These are phyloP conservation scores for Heterotis niloticus DNA, from an alignment of 2,113 vertebrate species.

Conservation along the genomic window DNA sequence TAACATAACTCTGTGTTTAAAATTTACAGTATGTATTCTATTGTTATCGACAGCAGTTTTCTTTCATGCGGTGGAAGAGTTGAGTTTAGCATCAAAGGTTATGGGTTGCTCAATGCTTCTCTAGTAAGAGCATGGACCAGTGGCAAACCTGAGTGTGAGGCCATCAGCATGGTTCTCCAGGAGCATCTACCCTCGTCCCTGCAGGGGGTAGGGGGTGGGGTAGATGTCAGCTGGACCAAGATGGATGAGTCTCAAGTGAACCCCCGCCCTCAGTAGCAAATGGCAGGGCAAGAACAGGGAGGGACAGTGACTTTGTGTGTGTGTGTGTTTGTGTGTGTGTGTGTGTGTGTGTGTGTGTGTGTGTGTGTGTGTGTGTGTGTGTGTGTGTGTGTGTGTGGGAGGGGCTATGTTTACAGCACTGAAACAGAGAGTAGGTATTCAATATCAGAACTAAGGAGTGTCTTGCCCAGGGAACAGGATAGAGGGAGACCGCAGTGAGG, in stretches of 20 bases:
- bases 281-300: conserved; percentile 86
- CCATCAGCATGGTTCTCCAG: conserved; percentile 69
- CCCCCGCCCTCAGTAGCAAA: conserved; percentile 81
- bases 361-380: conserved; percentile 62
- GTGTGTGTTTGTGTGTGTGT: conserved; percentile 58
- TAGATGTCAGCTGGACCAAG: conserved; percentile 70
- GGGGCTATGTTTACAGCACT: conserved; percentile 42
- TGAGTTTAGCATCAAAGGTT: conserved; percentile 18
- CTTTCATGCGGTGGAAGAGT: conserved; percentile 53
- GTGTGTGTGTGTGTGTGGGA: conserved; percentile 43
- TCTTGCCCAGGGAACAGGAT: conserved; percentile 58
- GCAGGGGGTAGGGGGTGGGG: conserved; percentile 51
- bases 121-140: not conserved
- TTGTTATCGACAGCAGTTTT: not conserved
- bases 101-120: conserved; percentile 57
- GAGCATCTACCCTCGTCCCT: conserved; percentile 98
- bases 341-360: conserved; percentile 54
- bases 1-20: not conserved
- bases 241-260: conserved; percentile 92
- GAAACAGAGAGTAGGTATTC: conserved; percentile 66
- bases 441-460: conserved; percentile 66
- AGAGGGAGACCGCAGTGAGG: conserved; percentile 52
- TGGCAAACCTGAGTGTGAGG: conserved; percentile 29
- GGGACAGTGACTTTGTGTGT: conserved; percentile 48
- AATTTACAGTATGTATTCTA: not conserved